A percentile compares a stretch with the other conserved stretches of the same genome.
phyloP scores from a whole-genome alignment of 2,888 invertebrate species.

The Tuberolachnus salignus region DNA sequence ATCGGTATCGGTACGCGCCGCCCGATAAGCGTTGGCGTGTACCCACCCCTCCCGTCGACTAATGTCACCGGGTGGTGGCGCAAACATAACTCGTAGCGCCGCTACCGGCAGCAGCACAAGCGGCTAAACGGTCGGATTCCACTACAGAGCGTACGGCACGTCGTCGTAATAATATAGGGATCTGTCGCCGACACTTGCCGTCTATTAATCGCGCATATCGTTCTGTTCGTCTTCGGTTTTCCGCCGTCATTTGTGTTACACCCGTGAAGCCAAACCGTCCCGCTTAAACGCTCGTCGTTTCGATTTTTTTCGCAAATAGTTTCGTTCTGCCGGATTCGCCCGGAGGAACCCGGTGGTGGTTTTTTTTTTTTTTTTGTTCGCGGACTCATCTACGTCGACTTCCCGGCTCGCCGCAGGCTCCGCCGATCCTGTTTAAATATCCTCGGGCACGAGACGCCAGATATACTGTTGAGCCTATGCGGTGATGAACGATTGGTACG shows the following conservation, averaged over 20 bases:
- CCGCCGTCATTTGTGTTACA: too few relatives aligned
- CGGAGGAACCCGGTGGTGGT: too few relatives aligned
- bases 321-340: not conserved
- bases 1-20: too few relatives aligned
- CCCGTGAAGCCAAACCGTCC: too few relatives aligned
- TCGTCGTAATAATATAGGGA: not conserved
- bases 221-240: not conserved
- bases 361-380: not conserved
- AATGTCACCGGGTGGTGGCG: conserved; percentile 4
- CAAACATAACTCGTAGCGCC: conserved; percentile 36
- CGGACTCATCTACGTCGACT: not conserved
- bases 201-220: not conserved
- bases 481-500: conserved; percentile 7
- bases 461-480: not conserved
- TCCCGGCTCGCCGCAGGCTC: not conserved
- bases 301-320: not conserved
- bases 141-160: conserved; percentile 9
- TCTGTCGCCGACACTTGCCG: not conserved
- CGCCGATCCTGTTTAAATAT: too few relatives aligned
- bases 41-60: not conserved
- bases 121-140: conserved; percentile 18
- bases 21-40: not conserved
- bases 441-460: too few relatives aligned
- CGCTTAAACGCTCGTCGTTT: not conserved
- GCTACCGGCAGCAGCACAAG: conserved; percentile 48